These are phyloP conservation scores for Brachylomia viminalis DNA, from an alignment of 2,888 invertebrate species.

Conservation along the genomic window DNA sequence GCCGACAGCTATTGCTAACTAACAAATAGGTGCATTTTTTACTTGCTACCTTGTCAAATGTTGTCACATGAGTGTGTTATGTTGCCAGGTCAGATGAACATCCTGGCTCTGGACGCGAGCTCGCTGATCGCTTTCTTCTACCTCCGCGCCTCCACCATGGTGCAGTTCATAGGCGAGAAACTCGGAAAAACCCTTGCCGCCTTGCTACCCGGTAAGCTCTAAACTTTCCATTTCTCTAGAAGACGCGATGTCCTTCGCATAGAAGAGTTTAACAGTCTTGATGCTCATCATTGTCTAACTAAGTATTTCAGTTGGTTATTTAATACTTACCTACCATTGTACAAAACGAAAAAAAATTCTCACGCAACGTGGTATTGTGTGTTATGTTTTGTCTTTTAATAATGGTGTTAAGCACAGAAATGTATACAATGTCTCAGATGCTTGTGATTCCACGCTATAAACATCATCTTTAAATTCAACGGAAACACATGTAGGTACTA, in stretches of 20 bases:
- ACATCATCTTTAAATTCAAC: not conserved
- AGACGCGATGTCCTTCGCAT: not conserved
- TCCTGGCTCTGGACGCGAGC: constrained; percentile 86
- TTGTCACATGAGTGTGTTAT: not conserved
- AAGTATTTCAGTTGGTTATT: not conserved
- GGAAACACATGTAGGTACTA: not conserved
- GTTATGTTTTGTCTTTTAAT: not conserved
- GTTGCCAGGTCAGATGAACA: constrained; percentile 74
- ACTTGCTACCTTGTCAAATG: not conserved
- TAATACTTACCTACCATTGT: not conserved
- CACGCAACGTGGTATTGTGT: not conserved
- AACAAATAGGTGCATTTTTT: not conserved
- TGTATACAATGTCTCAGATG: not conserved
- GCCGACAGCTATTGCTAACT: not conserved
- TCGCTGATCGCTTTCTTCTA: constrained; percentile 83
- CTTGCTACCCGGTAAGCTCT: constrained; percentile 75
- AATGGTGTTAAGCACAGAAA: not conserved
- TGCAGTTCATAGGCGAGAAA: constrained; percentile 82
- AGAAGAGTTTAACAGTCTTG: not conserved
- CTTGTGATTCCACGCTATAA: not conserved
- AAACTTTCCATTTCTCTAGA: not conserved
- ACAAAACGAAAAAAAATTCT: not conserved
- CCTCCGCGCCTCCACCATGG: constrained; percentile 82
- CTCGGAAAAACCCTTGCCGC: constrained; percentile 79
- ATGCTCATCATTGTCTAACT: not conserved